Percentiles rank a stretch among this genome's conserved stretches.
phyloP scores from a whole-genome alignment of 1,140 invertebrate genomes.

The Apis dorsata region DNA sequence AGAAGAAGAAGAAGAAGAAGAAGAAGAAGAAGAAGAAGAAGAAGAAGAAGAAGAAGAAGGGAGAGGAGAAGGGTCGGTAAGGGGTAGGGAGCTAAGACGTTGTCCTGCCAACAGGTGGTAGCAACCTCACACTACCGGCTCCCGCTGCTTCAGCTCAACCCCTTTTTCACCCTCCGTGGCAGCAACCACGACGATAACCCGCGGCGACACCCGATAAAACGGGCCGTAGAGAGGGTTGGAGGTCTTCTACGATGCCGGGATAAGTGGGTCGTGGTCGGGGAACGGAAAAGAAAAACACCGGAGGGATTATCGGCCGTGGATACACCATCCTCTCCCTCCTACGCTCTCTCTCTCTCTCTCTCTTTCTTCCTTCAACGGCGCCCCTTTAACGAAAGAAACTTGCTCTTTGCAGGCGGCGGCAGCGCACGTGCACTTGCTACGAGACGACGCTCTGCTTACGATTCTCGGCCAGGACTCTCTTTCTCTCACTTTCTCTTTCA shows the following conservation, averaged over 20 bases:
- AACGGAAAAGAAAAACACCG: slow-evolving; percentile 70
- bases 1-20: slow-evolving; percentile 20
- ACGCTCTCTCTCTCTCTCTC: background rate
- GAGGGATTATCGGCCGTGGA: slow-evolving; percentile 71
- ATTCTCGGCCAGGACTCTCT: slow-evolving; percentile 22
- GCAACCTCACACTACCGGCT: slow-evolving; percentile 68
- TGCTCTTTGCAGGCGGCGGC: slow-evolving; percentile 48
- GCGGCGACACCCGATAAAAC: slow-evolving; percentile 78
- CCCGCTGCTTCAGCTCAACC: slow-evolving; percentile 46
- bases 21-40: slow-evolving; percentile 50
- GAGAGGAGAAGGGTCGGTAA: slow-evolving; percentile 6
- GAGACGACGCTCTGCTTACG: slow-evolving; percentile 32
- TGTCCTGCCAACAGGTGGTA: slow-evolving; percentile 77
- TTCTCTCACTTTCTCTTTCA: background rate
- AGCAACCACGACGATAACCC: slow-evolving; percentile 75
- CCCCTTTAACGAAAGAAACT: slow-evolving; percentile 55
- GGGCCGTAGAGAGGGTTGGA: slow-evolving; percentile 63
- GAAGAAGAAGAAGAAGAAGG: slow-evolving; percentile 35
- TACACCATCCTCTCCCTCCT: slow-evolving; percentile 23
- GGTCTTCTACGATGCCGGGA: slow-evolving; percentile 60
- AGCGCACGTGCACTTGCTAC: slow-evolving; percentile 37
- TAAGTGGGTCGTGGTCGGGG: slow-evolving; percentile 66
- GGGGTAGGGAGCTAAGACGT: slow-evolving; percentile 71
- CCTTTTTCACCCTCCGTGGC: slow-evolving; percentile 65
- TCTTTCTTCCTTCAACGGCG: slow-evolving; percentile 1